Evolutionary conservation across 2,888 invertebrate species (phyloP), one percentile per base, ranked within the genome.

Genomic region (Caenorhabditis sulstoni): DNA sequence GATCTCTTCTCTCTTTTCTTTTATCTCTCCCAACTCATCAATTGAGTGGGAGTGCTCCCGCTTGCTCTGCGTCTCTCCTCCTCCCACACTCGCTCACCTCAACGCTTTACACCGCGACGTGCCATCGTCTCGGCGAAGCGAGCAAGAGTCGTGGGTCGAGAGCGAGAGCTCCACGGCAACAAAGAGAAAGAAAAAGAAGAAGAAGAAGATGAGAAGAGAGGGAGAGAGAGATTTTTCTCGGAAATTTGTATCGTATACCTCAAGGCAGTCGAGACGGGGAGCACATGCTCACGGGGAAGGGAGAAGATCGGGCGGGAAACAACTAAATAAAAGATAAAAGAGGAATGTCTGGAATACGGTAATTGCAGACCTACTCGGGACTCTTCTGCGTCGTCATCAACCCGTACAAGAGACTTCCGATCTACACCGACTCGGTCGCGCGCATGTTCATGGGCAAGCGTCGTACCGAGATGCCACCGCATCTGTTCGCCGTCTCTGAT

Each of bases 401-500:
- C 81, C 89, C 89, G 74, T 89, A 89, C 86, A 89, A 89, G 81
- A 86, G 89, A 78, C 86, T 89, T 58, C 89, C 89, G 44, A 89
- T 89, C 83, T 89, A 89, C 85, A 89, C 89, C 61, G 89, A 89
- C 70, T 85, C 89, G 5, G 86, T 82, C 9, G 83, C 81, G 41
- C 76, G 83, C 35, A 94, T 97, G 92, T 99, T 97, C 95, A 94
- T 96, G 93, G 97, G 98, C 93, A 97, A 96, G 94, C 95, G 98
- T 93, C 95, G 96, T 93, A 96, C 95, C 93, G 99, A 99, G 93
- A 97, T 99, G 91, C 99, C 99, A 91, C 99, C 99, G 90, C 99
- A 99, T 93, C 95, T 99, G 93, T 99, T 99, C 93, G 97, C 98
- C 93, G 96, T 99, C 93, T 96, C 98, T 93, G 99, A 99, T 93